These are phyloP conservation scores for Dicentrarchus labrax DNA, from an alignment of 2,113 vertebrate genomes.

Conservation along the genomic window DNA sequence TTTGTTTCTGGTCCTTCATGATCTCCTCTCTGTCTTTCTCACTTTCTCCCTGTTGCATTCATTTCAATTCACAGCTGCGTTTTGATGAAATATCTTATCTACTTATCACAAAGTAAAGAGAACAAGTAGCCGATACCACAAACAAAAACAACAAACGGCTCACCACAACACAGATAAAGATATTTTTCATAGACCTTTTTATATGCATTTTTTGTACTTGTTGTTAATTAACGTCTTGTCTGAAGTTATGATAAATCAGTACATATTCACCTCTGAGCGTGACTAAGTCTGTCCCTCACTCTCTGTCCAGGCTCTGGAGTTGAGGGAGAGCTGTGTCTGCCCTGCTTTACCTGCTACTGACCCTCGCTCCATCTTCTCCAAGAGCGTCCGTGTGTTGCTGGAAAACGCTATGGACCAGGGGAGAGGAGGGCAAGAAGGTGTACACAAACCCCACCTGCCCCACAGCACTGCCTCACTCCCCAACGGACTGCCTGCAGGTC, in stretches of 20 bases:
- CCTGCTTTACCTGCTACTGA: constrained; percentile 89
- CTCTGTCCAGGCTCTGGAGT: constrained; percentile 90
- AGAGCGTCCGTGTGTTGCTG: constrained; percentile 84
- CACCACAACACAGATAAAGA: not conserved
- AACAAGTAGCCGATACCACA: not conserved
- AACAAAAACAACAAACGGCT: constrained; percentile 12
- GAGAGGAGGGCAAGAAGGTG: constrained; percentile 9
- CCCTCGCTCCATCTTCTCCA: constrained; percentile 89
- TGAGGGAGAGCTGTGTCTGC: constrained; percentile 91
- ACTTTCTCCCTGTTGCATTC: not conserved
- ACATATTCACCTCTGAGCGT: not conserved
- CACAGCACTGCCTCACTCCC: not conserved
- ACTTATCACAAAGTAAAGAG: constrained; percentile 12
- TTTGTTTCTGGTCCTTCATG: not conserved
- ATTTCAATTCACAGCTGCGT: not conserved
- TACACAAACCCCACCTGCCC: not conserved
- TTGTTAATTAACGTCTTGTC: not conserved
- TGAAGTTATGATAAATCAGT: not conserved
- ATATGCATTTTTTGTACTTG: not conserved
- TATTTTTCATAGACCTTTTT: not conserved
- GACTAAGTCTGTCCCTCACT: not conserved
- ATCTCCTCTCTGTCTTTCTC: not conserved
- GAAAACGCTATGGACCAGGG: constrained; percentile 71
- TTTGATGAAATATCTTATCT: constrained; percentile 7
- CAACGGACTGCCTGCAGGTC: constrained; percentile 33